These are phyloP conservation scores for Tragelaphus oryx DNA, from an alignment of 2,797 vertebrate genomes.

Conservation along the genomic window DNA sequence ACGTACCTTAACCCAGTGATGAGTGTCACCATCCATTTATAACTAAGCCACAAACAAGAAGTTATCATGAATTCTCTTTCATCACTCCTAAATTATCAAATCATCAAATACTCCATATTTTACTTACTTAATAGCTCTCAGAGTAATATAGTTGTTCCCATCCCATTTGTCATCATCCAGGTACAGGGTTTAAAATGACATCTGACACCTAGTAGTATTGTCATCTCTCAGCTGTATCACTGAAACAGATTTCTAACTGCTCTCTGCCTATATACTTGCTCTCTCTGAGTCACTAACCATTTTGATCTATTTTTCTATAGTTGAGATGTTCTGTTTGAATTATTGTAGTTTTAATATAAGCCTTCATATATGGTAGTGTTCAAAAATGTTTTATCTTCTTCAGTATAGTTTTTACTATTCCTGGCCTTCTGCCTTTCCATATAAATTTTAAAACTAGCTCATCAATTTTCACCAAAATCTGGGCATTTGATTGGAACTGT, in stretches of 20 bases:
- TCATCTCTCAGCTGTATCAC: not conserved
- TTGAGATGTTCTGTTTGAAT: not conserved
- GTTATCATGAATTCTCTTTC: not conserved
- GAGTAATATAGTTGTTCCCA: not conserved
- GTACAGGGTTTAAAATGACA: not conserved
- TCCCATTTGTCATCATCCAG: not conserved
- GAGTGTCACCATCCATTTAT: not conserved
- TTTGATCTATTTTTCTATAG: not conserved
- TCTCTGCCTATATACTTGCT: not conserved
- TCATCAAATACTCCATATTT: not conserved
- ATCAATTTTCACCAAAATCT: not conserved
- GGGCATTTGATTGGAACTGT: not conserved
- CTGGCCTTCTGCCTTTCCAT: not conserved
- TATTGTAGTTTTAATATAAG: not conserved
- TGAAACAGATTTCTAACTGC: not conserved
- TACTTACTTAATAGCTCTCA: not conserved
- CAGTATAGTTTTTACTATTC: not conserved
- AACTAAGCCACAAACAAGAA: not conserved
- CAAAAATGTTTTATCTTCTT: constrained; percentile 20
- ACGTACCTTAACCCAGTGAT: not conserved
- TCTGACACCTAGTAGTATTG: not conserved
- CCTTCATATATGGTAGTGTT: not conserved
- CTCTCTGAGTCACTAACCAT: not conserved
- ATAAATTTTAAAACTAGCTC: constrained; percentile 26
- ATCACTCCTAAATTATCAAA: not conserved